These are phyloP conservation scores for Nyctalus aviator DNA, from an alignment of 2,797 vertebrate genomes.

Conservation along the genomic window DNA sequence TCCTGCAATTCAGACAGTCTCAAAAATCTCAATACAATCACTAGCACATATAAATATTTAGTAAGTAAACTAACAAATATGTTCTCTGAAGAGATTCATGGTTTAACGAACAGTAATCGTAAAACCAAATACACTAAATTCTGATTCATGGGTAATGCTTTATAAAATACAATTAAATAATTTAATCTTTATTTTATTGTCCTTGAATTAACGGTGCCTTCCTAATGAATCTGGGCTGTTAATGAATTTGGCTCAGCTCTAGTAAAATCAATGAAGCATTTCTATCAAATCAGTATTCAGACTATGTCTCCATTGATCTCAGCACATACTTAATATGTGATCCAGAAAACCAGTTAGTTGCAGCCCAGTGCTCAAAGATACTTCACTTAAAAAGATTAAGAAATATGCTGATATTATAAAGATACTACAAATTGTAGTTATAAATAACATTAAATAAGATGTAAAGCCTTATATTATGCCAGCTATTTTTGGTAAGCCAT, in stretches of 20 bases:
- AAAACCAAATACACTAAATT: conserved; percentile 73
- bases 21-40: conserved; percentile 9
- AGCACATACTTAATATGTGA: conserved; percentile 48
- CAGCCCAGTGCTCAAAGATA: not conserved
- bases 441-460: not conserved
- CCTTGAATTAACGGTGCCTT: conserved; percentile 73
- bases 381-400: conserved; percentile 36
- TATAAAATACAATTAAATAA: conserved; percentile 71
- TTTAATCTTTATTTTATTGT: conserved; percentile 65
- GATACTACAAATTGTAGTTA: not conserved
- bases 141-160: conserved; percentile 66
- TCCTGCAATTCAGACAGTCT: not conserved
- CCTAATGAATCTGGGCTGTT: conserved; percentile 76
- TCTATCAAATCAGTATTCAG: conserved; percentile 74
- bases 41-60: conserved; percentile 45
- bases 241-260: conserved; percentile 75
- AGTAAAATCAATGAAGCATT: conserved; percentile 77
- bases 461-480: not conserved
- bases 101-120: conserved; percentile 45
- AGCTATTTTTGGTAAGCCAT: conserved; percentile 42
- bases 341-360: conserved; percentile 62
- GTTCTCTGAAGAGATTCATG: conserved; percentile 64
- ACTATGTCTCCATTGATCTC: conserved; percentile 48
- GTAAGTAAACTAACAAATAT: conserved; percentile 65
- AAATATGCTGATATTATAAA: conserved; percentile 28